Evolutionary conservation across 1,140 invertebrate species (phyloP).

Genomic region (Ruditapes philippinarum): DNA sequence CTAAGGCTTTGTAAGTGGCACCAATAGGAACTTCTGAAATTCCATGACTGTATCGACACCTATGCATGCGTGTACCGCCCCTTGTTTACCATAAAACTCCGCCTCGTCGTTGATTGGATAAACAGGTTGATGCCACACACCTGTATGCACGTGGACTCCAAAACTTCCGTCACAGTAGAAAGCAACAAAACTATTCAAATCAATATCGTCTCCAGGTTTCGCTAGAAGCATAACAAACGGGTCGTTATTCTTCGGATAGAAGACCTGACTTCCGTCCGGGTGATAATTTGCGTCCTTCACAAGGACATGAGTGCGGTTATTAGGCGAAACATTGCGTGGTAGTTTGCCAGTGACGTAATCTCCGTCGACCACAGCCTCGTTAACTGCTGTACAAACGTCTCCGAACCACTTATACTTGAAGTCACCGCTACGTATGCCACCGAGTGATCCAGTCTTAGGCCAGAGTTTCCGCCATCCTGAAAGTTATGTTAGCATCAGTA

Average conservation of each 20-base stretch:
- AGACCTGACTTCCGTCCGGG: constrained; percentile 67
- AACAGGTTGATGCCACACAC: constrained; percentile 70
- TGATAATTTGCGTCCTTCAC: constrained; percentile 68
- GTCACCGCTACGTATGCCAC: constrained; percentile 12
- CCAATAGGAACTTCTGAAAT: constrained; percentile 57
- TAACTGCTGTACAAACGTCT: constrained; percentile 26
- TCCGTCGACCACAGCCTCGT: constrained; percentile 26
- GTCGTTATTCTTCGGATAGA: constrained; percentile 63
- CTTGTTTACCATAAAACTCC: constrained; percentile 63
- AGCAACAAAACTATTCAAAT: constrained; percentile 58
- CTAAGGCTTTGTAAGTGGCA: constrained; percentile 50
- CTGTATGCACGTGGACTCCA: constrained; percentile 64
- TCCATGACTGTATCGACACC: constrained; percentile 55
- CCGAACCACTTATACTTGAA: constrained; percentile 39
- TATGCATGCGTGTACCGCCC: constrained; percentile 65
- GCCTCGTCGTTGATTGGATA: constrained; percentile 66
- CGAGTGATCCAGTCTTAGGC: constrained; percentile 17
- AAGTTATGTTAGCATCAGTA: background rate
- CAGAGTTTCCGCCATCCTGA: constrained; percentile 35
- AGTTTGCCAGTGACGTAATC: constrained; percentile 43
- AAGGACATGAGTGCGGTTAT: constrained; percentile 57
- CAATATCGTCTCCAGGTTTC: constrained; percentile 67
- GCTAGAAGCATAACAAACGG: constrained; percentile 65
- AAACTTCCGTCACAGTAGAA: constrained; percentile 71
- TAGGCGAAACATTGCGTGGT: constrained; percentile 28